Percentiles rank a stretch among this genome's conserved stretches.
Conservation (phyloP, 2,797 vertebrate species). For the Phalanger gymnotis region DNA sequence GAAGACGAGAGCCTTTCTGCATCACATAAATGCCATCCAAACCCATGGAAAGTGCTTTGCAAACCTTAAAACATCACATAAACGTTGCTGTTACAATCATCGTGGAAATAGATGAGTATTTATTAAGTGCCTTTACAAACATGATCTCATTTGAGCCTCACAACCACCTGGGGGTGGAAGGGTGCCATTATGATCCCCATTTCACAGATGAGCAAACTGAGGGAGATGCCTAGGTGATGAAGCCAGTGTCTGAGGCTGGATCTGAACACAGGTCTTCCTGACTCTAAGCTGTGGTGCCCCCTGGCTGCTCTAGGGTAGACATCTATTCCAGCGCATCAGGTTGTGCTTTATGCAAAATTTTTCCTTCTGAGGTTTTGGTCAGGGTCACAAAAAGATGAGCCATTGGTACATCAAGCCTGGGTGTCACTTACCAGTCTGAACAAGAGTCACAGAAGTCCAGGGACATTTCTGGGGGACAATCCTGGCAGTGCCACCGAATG, state of each 20-base stretch:
- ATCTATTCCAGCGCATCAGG: too few relatives aligned
- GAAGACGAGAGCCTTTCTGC: not conserved
- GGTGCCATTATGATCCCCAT: not conserved
- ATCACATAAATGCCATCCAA: not conserved
- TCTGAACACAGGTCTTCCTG: not conserved
- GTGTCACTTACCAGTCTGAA: conserved; percentile 94
- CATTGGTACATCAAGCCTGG: too few relatives aligned
- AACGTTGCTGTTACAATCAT: not conserved
- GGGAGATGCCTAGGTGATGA: too few relatives aligned
- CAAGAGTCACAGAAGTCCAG: conserved; percentile 98
- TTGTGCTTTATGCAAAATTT: too few relatives aligned
- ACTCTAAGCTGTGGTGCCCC: too few relatives aligned
- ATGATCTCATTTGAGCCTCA: not conserved
- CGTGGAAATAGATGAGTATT: too few relatives aligned
- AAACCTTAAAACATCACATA: too few relatives aligned
- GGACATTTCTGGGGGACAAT: conserved; percentile 93
- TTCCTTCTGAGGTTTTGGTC: too few relatives aligned
- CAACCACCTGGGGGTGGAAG: too few relatives aligned
- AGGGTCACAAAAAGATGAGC: too few relatives aligned
- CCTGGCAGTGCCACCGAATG: conserved; percentile 97
- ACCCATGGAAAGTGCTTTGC: too few relatives aligned
- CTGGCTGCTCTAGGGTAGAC: too few relatives aligned
- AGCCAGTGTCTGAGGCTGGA: not conserved
- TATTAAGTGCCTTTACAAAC: not conserved
- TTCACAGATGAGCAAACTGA: not conserved